phyloP scores from a whole-genome alignment of 2,888 invertebrate species.

The Pollenia griseotomentosa region DNA sequence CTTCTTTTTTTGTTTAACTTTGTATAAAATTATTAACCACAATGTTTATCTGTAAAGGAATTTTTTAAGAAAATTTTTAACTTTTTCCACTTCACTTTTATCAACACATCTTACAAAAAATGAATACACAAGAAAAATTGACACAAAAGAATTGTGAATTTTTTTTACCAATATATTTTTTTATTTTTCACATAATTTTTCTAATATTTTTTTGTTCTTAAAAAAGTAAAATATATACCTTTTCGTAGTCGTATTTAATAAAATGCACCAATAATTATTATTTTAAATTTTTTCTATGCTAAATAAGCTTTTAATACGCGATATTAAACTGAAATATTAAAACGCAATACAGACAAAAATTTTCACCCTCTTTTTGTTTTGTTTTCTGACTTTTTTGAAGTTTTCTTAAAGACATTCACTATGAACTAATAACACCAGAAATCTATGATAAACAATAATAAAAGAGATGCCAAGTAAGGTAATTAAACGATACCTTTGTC shows the following conservation, averaged over 20 bases:
- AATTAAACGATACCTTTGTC: no score
- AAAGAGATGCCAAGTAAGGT: not conserved
- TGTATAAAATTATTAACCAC: not conserved
- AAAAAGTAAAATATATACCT: conserved; percentile 16
- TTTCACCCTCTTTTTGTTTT: conserved; percentile 55
- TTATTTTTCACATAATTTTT: not conserved
- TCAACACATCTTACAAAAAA: conserved; percentile 37
- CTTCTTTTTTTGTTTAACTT: not conserved
- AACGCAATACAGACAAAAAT: conserved; percentile 60
- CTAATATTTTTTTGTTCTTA: not conserved
- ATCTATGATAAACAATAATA: not conserved
- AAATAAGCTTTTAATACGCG: conserved; percentile 47
- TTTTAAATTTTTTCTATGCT: not conserved
- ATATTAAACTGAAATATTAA: conserved; percentile 42
- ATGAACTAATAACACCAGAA: not conserved
- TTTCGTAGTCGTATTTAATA: not conserved
- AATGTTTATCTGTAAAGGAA: conserved; percentile 57
- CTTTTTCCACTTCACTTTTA: conserved; percentile 39
- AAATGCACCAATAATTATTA: conserved; percentile 7
- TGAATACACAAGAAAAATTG: conserved; percentile 64
- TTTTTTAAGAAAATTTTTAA: conserved; percentile 36
- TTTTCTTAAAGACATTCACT: conserved; percentile 22
- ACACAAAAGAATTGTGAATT: conserved; percentile 48
- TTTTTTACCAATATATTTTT: conserved; percentile 7
- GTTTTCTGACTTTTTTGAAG: conserved; percentile 20